phyloP scores from a whole-genome alignment of 2,888 invertebrate species.

The Chymomyza amoena region DNA sequence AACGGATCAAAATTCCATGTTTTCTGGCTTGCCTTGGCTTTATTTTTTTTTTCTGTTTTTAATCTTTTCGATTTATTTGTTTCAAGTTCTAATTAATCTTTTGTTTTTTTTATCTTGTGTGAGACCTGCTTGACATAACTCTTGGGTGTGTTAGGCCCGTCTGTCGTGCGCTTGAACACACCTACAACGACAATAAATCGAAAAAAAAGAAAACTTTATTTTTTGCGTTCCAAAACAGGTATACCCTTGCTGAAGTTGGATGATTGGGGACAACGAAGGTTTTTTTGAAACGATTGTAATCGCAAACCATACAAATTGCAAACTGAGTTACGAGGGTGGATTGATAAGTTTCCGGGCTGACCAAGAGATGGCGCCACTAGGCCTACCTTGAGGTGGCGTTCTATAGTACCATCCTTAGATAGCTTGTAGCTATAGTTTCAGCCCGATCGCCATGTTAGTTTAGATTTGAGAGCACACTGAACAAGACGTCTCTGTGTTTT shows the following conservation, averaged over 20 bases:
- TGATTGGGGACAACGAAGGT: neutral
- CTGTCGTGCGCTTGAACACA: conserved; percentile 31
- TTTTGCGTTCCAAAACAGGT: neutral
- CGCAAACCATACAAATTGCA: no score
- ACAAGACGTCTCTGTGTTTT: no score
- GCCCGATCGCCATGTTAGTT: no score
- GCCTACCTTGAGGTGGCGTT: no score
- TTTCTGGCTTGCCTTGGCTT: neutral
- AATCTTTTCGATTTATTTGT: conserved; percentile 61
- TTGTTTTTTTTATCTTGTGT: conserved; percentile 10
- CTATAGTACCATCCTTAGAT: no score
- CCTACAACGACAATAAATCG: neutral
- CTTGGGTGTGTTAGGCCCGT: conserved; percentile 43
- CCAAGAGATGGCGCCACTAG: no score
- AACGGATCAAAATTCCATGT: conserved; percentile 25
- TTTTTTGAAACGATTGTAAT: no score
- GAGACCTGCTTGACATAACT: neutral
- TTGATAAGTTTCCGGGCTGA: no score
- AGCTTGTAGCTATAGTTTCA: no score
- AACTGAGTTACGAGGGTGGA: no score
- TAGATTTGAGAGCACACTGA: no score
- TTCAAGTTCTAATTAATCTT: conserved; percentile 70
- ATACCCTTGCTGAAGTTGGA: neutral
- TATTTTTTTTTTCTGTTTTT: conserved; percentile 33
- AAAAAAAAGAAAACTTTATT: neutral